These are phyloP conservation scores for Amphiura filiformis DNA, from an alignment of 35 echinoderm and acorn worm species.

Conservation along the genomic window DNA sequence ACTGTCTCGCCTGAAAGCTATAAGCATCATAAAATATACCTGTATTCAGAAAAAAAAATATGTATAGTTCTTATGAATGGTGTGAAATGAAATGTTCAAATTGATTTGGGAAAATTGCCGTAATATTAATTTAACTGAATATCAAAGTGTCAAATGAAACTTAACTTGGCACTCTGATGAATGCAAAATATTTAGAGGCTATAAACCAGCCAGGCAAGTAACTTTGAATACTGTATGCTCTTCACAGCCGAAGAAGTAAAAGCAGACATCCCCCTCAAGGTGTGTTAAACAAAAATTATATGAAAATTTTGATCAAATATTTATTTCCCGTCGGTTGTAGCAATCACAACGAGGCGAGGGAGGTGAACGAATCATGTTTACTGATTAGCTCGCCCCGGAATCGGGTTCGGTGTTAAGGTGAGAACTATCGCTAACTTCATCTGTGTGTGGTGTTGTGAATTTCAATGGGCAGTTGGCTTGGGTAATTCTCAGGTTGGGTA, in stretches of 20 bases:
- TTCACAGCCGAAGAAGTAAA: neutral
- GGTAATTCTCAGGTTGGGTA: neutral
- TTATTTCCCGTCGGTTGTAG: slow-evolving; percentile 11
- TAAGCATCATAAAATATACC: too few species aligned
- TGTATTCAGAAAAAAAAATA: too few species aligned
- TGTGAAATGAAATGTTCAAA: neutral
- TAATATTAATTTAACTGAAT: neutral
- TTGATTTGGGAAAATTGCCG: slow-evolving; percentile 2
- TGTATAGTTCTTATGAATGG: neutral
- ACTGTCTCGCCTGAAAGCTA: too few species aligned
- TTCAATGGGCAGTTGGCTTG: neutral
- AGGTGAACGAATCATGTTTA: slow-evolving; percentile 11
- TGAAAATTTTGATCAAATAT: slow-evolving; percentile 16
- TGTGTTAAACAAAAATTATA: slow-evolving; percentile 3
- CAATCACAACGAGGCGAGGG: slow-evolving; percentile 12
- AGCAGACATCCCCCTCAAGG: neutral
- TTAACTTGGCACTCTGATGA: neutral
- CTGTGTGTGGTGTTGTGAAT: neutral
- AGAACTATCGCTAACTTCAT: slow-evolving; percentile 1
- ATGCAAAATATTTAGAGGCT: neutral
- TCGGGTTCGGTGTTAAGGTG: slow-evolving; percentile 1
- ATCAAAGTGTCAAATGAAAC: neutral
- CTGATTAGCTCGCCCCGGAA: slow-evolving; percentile 4
- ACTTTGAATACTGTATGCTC: neutral
- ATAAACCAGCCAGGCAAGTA: neutral